Evolutionary conservation across 2,888 invertebrate species (phyloP).

Genomic region (Caenorhabditis auriculariae): DNA sequence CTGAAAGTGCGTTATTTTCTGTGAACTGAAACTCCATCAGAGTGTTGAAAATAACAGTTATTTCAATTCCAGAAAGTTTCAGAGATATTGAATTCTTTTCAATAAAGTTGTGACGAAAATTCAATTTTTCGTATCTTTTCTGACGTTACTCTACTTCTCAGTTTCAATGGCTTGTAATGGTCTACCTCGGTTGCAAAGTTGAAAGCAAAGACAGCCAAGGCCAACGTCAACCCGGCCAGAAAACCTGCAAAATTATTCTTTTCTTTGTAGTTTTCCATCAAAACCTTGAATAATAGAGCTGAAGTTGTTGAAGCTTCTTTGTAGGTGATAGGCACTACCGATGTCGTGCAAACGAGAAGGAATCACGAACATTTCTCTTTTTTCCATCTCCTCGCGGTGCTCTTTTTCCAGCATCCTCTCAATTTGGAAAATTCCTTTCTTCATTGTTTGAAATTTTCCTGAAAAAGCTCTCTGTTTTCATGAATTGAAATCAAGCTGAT

Average conservation of each 20-base stretch:
- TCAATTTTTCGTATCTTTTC: too few relatives aligned
- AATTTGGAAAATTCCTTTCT: slow-evolving; percentile 13
- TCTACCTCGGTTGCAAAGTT: slow-evolving; percentile 39
- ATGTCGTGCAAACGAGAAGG: too few relatives aligned
- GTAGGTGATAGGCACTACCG: slow-evolving; percentile 4
- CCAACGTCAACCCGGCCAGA: slow-evolving; percentile 46
- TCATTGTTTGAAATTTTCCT: slow-evolving; percentile 20
- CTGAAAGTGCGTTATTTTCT: too few relatives aligned
- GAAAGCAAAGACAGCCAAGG: slow-evolving; percentile 43
- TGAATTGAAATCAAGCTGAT: not conserved
- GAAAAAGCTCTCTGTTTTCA: not conserved
- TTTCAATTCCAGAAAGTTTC: too few relatives aligned
- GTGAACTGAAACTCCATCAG: too few relatives aligned
- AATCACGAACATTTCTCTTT: too few relatives aligned
- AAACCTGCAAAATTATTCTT: slow-evolving; percentile 29
- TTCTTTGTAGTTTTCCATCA: not conserved
- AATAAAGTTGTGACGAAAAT: too few relatives aligned
- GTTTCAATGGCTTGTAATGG: not conserved
- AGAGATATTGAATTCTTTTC: too few relatives aligned
- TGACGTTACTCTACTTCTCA: too few relatives aligned
- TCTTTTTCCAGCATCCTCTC: not conserved
- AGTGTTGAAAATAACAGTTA: too few relatives aligned
- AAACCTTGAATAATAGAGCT: slow-evolving; percentile 11
- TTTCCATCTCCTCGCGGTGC: too few relatives aligned
- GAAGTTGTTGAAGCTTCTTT: slow-evolving; percentile 7